These are phyloP conservation scores for Periophthalmus modestus DNA, from an alignment of 2,113 vertebrate species.

Conservation along the genomic window DNA sequence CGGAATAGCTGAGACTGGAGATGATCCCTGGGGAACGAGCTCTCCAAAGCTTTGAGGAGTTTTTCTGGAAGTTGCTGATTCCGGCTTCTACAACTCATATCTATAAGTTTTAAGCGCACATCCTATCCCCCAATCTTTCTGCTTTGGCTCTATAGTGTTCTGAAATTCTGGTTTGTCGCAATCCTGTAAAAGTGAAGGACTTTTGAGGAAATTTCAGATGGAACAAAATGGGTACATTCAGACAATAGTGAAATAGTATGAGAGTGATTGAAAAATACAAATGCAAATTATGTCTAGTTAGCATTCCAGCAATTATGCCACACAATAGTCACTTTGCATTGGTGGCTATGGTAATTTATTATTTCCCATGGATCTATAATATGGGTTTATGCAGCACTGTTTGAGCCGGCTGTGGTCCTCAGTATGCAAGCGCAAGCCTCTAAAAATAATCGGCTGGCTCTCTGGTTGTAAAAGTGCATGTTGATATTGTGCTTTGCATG, in stretches of 20 bases:
- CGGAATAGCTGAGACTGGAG: conserved; percentile 26
- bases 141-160: neutral
- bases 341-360: too few species aligned
- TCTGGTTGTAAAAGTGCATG: too few species aligned
- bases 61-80: conserved; percentile 15
- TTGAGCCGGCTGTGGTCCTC: too few species aligned
- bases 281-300: too few species aligned
- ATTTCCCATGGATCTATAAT: too few species aligned
- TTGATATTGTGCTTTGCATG: too few species aligned
- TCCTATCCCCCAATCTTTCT: conserved; percentile 1
- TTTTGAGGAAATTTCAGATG: neutral
- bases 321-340: too few species aligned
- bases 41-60: conserved; percentile 27
- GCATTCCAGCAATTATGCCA: too few species aligned
- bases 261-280: too few species aligned
- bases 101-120: neutral
- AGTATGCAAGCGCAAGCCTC: too few species aligned
- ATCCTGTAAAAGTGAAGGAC: neutral
- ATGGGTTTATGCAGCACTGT: too few species aligned
- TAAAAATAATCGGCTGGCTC: too few species aligned
- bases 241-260: neutral
- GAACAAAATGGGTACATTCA: neutral
- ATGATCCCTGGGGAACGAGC: conserved; percentile 34
- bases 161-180: neutral
- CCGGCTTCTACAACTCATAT: neutral